Percentiles rank a stretch among this genome's conserved stretches.
Evolutionary conservation across 2,113 vertebrate genomes (phyloP).

Genomic region (Clarias magur): DNA sequence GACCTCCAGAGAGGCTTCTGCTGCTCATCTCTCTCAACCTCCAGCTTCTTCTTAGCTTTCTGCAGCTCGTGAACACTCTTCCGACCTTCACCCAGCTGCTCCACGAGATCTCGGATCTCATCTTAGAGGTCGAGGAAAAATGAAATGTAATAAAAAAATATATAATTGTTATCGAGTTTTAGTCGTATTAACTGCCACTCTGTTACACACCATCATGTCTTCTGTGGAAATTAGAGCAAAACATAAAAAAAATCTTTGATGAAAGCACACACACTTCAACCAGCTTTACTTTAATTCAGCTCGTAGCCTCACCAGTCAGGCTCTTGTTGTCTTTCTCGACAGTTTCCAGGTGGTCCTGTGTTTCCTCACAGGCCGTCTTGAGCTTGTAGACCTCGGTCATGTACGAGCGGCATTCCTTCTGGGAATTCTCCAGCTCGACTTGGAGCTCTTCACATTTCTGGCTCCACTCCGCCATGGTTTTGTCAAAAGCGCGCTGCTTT

Average conservation of each 20-base stretch:
- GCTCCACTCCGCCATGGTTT: slow-evolving; percentile 71
- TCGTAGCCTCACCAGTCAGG: slow-evolving; percentile 63
- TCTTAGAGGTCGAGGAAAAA: slow-evolving; percentile 57
- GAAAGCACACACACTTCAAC: background rate
- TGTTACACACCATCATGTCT: background rate
- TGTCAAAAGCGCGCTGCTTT: slow-evolving; percentile 72
- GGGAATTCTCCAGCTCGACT: slow-evolving; percentile 68
- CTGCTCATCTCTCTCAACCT: slow-evolving; percentile 77
- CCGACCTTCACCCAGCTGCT: slow-evolving; percentile 73
- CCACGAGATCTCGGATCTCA: slow-evolving; percentile 78
- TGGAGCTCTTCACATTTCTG: slow-evolving; percentile 72
- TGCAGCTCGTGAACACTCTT: slow-evolving; percentile 71
- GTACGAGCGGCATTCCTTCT: slow-evolving; percentile 72
- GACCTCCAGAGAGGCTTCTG: slow-evolving; percentile 74
- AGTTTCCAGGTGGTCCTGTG: slow-evolving; percentile 66
- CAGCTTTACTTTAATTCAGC: background rate
- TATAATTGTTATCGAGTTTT: background rate
- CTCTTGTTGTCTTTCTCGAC: slow-evolving; percentile 72
- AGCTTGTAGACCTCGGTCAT: slow-evolving; percentile 74
- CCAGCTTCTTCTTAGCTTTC: slow-evolving; percentile 72
- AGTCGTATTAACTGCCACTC: background rate
- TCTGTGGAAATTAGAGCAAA: background rate
- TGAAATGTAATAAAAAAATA: background rate
- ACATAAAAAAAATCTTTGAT: background rate
- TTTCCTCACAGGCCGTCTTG: slow-evolving; percentile 67